A percentile compares a stretch with the other conserved stretches of the same genome.
These are phyloP conservation scores for Geothlypis trichas DNA, from an alignment of 2,113 vertebrate genomes.

Conservation along the genomic window DNA sequence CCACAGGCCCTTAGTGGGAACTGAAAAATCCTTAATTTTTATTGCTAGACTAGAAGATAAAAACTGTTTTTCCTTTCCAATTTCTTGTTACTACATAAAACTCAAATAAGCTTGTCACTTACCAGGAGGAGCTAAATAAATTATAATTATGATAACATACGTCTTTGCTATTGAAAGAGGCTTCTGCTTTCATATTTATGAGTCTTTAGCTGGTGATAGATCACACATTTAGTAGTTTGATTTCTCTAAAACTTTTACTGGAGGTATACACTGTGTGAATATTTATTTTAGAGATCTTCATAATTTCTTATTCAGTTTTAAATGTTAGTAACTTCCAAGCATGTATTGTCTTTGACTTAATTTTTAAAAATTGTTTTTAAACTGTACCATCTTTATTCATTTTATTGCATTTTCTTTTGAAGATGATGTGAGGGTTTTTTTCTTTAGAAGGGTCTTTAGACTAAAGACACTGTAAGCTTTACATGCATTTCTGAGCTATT, in stretches of 20 bases:
- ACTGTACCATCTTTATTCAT: not conserved
- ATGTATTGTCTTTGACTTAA: not conserved
- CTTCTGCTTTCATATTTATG: not conserved
- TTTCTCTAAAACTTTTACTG: not conserved
- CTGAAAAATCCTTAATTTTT: not conserved
- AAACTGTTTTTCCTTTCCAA: not conserved
- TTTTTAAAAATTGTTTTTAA: not conserved
- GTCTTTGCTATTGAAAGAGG: not conserved
- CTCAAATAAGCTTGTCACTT: not conserved
- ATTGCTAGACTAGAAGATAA: not conserved
- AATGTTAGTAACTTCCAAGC: not conserved
- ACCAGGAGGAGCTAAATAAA: not conserved
- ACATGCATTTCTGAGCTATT: not conserved
- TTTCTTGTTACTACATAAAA: not conserved
- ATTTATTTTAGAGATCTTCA: not conserved
- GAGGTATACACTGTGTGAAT: not conserved
- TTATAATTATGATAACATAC: not conserved
- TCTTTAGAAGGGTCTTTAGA: not conserved
- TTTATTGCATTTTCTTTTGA: not conserved
- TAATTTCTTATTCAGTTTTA: not conserved
- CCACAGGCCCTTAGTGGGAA: not conserved
- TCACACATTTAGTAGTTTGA: not conserved
- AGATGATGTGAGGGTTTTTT: not conserved
- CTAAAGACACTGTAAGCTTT: not conserved
- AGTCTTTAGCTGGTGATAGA: not conserved